Conservation (phyloP, 2,113 vertebrate genomes). For the Gasterosteus aculeatus region DNA sequence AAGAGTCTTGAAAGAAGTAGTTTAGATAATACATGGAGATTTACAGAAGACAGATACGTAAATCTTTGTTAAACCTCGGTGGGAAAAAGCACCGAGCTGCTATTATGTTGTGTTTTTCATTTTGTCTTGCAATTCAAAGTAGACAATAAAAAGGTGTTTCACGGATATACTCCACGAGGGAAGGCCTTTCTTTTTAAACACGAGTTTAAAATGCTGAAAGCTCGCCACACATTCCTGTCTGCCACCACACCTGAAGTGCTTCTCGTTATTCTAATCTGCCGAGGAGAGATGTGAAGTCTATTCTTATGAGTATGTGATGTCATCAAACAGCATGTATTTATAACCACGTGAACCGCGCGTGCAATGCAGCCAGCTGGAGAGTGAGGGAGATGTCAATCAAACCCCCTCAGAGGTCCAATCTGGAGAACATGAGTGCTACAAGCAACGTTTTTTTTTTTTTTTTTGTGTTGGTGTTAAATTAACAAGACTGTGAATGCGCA, state of each 20-base stretch:
- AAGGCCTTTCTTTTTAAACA: background rate
- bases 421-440: background rate
- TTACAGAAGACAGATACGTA: background rate
- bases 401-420: background rate
- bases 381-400: background rate
- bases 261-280: background rate
- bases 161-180: too few species aligned
- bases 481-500: background rate
- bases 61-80: background rate
- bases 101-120: rapidly evolving
- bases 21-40: background rate
- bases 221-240: background rate
- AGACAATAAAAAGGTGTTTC: background rate
- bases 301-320: background rate
- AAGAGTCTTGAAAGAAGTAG: background rate
- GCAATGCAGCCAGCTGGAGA: background rate
- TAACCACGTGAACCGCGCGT: background rate
- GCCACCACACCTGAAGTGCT: too few species aligned
- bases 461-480: too few species aligned
- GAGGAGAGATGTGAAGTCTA: background rate
- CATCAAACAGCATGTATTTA: background rate
- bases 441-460: background rate
- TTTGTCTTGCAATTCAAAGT: background rate
- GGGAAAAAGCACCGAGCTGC: background rate
- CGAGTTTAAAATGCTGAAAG: background rate